Percentiles rank a stretch among this genome's conserved stretches.
Evolutionary conservation across 2,113 vertebrate species (phyloP).

Genomic region (Dolichallabes microphthalmus): DNA sequence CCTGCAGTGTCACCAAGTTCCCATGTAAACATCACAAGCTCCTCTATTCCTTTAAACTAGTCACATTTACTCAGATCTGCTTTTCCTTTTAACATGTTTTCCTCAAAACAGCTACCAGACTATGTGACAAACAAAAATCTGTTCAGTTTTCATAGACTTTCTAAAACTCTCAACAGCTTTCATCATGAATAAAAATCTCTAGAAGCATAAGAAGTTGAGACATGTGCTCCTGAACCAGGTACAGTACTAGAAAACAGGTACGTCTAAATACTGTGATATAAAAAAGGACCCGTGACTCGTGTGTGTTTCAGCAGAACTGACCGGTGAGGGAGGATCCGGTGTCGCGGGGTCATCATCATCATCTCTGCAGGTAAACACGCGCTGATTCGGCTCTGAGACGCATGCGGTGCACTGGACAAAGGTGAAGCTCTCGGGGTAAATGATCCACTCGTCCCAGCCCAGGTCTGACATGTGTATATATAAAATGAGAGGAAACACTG

Average conservation of each 20-base stretch:
- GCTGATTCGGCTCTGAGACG: conserved; percentile 24
- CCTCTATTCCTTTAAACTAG: neutral
- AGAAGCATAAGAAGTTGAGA: neutral
- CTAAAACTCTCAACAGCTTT: too few species aligned
- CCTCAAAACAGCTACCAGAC: neutral
- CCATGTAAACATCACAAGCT: conserved; percentile 23
- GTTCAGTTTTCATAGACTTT: neutral
- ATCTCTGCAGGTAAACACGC: conserved; percentile 41
- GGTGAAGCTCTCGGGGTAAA: conserved; percentile 68
- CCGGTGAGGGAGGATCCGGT: conserved; percentile 55
- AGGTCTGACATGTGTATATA: conserved; percentile 61
- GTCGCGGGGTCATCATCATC: neutral
- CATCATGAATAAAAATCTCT: neutral
- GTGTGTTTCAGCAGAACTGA: conserved; percentile 28
- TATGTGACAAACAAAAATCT: neutral
- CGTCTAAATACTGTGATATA: neutral
- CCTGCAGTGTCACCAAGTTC: conserved; percentile 25
- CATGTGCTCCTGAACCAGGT: neutral
- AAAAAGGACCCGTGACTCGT: neutral
- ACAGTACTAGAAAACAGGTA: neutral
- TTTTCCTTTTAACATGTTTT: neutral
- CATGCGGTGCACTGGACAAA: conserved; percentile 63
- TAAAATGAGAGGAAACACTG: neutral
- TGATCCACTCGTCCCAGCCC: conserved; percentile 73
- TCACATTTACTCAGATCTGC: neutral